These are phyloP conservation scores for Hyphantria cunea DNA, from an alignment of 1,140 invertebrate genomes.

Conservation along the genomic window DNA sequence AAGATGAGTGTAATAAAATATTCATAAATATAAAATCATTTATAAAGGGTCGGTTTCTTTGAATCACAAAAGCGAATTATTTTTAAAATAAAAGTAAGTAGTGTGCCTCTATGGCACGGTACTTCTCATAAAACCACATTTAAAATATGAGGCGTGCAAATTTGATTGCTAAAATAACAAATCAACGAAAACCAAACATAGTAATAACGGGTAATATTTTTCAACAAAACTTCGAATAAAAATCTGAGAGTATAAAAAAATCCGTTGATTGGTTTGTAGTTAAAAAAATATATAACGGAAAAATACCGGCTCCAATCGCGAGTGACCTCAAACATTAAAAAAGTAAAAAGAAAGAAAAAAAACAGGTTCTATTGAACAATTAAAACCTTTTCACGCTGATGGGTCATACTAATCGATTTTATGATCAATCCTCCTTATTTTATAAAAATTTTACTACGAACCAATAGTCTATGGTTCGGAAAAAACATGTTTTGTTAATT, in stretches of 20 bases:
- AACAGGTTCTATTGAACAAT: constrained; percentile 6
- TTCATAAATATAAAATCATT: neutral
- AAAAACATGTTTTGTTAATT: neutral
- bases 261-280: neutral
- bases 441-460: constrained; percentile 4
- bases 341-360: neutral
- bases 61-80: neutral
- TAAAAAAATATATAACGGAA: constrained; percentile 8
- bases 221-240: neutral
- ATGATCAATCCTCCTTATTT: constrained; percentile 6
- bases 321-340: constrained; percentile 6
- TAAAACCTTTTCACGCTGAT: constrained; percentile 7
- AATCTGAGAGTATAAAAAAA: neutral
- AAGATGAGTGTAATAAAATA: neutral
- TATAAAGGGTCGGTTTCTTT: neutral
- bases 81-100: neutral
- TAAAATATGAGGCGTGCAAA: neutral
- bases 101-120: neutral
- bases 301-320: neutral
- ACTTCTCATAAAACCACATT: neutral
- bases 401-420: constrained; percentile 7
- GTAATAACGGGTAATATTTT: constrained; percentile 4
- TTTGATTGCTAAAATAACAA: constrained; percentile 10
- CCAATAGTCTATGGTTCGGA: neutral
- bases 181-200: constrained; percentile 1